These are phyloP conservation scores for Ophraella communa DNA, from an alignment of 2,888 invertebrate genomes.

Conservation along the genomic window DNA sequence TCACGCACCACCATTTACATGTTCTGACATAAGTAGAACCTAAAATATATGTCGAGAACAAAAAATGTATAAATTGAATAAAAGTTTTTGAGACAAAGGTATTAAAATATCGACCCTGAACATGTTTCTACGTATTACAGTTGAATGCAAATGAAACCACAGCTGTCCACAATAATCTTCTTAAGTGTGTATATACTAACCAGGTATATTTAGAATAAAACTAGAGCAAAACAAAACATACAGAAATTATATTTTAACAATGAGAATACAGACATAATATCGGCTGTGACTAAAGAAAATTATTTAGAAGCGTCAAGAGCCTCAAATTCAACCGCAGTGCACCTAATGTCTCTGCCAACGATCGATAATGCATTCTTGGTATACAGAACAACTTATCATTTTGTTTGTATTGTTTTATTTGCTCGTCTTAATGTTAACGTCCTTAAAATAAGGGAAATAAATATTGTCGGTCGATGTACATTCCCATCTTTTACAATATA, in stretches of 20 bases:
- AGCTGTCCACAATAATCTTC: too few species aligned
- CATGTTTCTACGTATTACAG: too few species aligned
- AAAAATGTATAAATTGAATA: too few species aligned
- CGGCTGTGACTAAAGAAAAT: conserved; percentile 28
- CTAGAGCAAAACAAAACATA: not conserved
- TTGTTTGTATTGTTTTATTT: not conserved
- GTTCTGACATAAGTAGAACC: too few species aligned
- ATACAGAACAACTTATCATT: not conserved
- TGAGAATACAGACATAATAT: not conserved
- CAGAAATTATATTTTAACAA: not conserved
- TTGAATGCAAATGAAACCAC: too few species aligned
- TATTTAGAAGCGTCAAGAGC: conserved; percentile 19
- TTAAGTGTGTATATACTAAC: not conserved
- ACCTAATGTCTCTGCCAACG: conserved; percentile 30
- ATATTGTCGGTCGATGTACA: too few species aligned
- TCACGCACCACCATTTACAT: too few species aligned
- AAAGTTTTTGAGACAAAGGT: too few species aligned
- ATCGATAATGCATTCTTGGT: conserved; percentile 17
- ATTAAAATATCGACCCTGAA: too few species aligned
- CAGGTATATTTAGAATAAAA: not conserved
- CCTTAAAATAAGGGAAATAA: too few species aligned
- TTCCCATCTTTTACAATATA: too few species aligned
- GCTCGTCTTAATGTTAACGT: not conserved
- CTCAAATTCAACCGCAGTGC: conserved; percentile 37
- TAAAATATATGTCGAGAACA: too few species aligned